Evolutionary conservation across 30 jellyfish, hydroid and myxozoan genomes (phyloP).

Genomic region (Cassiopea xamachana): DNA sequence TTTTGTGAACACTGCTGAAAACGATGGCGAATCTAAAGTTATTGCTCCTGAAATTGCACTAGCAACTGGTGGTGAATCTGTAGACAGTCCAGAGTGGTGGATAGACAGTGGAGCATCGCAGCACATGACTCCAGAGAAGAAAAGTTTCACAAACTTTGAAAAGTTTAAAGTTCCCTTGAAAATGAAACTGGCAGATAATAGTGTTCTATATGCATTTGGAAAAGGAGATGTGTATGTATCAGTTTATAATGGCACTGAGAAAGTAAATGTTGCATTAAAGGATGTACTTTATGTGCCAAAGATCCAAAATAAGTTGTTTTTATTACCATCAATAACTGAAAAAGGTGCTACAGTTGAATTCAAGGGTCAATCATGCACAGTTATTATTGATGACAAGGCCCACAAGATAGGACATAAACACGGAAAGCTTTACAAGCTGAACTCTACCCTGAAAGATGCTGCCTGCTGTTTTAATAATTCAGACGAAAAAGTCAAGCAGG

Average conservation of each 20-base stretch:
- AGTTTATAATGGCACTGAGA: conserved; percentile 35
- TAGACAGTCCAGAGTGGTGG: conserved; percentile 37
- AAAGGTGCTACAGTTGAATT: conserved; percentile 47
- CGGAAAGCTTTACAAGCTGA: conserved; percentile 53
- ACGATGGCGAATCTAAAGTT: neutral
- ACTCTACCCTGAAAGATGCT: neutral
- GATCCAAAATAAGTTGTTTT: conserved; percentile 17
- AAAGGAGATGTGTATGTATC: conserved; percentile 28
- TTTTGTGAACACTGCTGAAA: neutral
- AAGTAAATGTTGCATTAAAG: conserved; percentile 16
- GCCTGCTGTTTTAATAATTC: conserved; percentile 15
- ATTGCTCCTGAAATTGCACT: neutral
- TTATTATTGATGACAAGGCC: conserved; percentile 1
- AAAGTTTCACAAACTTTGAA: neutral
- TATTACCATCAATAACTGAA: conserved; percentile 56
- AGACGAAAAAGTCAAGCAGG: neutral
- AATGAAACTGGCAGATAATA: conserved; percentile 61
- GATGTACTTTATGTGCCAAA: conserved; percentile 65
- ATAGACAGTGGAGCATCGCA: conserved; percentile 67
- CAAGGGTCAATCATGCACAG: conserved; percentile 28
- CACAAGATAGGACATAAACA: conserved; percentile 47
- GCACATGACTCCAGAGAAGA: conserved; percentile 66
- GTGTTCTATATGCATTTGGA: conserved; percentile 30
- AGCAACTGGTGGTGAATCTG: neutral
- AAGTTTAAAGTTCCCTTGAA: conserved; percentile 5